phyloP scores from a whole-genome alignment of 1,140 invertebrate genomes.

The Grapholita molesta region DNA sequence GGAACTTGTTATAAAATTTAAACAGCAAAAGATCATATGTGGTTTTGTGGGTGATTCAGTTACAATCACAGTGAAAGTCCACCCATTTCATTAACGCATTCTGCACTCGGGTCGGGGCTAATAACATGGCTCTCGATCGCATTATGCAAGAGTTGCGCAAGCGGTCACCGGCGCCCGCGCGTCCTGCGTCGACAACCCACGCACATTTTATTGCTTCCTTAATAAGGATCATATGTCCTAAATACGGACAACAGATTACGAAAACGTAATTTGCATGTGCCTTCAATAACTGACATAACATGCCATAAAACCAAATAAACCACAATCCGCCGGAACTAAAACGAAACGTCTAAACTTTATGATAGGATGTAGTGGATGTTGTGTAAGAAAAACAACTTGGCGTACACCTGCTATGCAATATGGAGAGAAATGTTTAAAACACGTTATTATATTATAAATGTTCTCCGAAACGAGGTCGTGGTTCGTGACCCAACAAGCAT shows the following conservation, averaged over 20 bases:
- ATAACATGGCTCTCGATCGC: constrained; percentile 35
- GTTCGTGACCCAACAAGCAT: constrained; percentile 5
- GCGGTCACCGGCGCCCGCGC: constrained; percentile 18
- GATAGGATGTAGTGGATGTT: neutral
- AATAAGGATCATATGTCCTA: neutral
- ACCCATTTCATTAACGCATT: constrained; percentile 47
- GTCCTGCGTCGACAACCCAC: constrained; percentile 9
- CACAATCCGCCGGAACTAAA: neutral
- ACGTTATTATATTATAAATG: constrained; percentile 10
- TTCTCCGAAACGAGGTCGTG: neutral
- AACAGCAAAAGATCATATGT: neutral
- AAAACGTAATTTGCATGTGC: neutral
- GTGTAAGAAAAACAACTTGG: neutral
- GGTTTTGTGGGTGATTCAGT: constrained; percentile 6
- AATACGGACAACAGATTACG: neutral
- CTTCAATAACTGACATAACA: neutral
- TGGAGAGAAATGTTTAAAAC: neutral
- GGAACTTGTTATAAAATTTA: too few relatives aligned
- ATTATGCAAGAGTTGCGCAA: constrained; percentile 39
- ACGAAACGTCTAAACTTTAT: neutral
- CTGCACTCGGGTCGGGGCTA: constrained; percentile 32
- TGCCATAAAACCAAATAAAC: neutral
- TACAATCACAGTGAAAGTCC: constrained; percentile 47
- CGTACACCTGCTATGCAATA: neutral
- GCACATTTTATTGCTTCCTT: constrained; percentile 10